Evolutionary conservation across 2,888 invertebrate species (phyloP), one percentile per base, ranked within the genome.

Genomic region (Harmothoe impar): DNA sequence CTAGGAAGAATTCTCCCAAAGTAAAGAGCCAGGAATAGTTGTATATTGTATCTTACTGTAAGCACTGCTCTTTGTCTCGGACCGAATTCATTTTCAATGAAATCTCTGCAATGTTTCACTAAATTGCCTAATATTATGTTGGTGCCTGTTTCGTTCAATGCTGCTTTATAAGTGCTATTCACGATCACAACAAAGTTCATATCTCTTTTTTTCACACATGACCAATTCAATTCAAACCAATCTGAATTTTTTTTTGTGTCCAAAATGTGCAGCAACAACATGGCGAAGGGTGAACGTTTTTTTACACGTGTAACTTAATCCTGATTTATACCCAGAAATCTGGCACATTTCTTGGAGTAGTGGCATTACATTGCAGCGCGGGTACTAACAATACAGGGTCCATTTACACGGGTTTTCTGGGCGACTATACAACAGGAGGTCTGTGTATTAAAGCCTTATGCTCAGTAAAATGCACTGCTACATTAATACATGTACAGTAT

Each of bases 251-350:
- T n/a, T n/a, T n/a, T n/a, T n/a, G n/a, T 17, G 31, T 81, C 33
- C 81, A 33, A 81, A 81, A 81, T 35, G 81, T 81, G 43, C 81
- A 35, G 81, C 10, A 81, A 81, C 81, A 81, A 81, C 81, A 81
- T 81, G 33, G 43, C 81, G 33, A 81, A 77, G 1, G 33, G 15
- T 33, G 31, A n/a, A 81, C 31, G 3, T 43, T 43, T 43, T 43
- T 43, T 43, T 43, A 43, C 43, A 10, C 3, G 10, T 7, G 43
- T 3, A 43, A 43, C 3, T 7, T 43, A 43, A 43, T 43, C 43
- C 3, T 43, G 33, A n/a, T 23, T 81, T 20, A 20, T 17, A 33
- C n/a, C n/a, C 12, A 33, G n/a, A 43, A 35, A 5, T 33, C 35
- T 81, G 81, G 81, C 81, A 81, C 81, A 81, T 81, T 35, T 35